Base-by-base conservation (phyloP, 1,140 invertebrate species). In the Stegodyphus mimosarum region DNA sequence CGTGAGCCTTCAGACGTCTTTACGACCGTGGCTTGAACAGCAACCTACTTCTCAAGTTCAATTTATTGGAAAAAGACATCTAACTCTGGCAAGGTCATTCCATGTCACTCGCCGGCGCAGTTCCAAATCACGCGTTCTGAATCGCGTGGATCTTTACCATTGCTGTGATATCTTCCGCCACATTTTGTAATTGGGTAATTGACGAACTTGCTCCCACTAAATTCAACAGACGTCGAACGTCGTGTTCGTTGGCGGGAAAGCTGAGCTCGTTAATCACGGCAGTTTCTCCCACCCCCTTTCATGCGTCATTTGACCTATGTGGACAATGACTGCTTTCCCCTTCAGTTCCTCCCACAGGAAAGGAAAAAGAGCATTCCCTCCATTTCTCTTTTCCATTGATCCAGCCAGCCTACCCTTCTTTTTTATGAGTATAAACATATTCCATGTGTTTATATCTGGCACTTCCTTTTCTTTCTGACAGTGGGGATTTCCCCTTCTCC, bases 141-240 rank as follows among this genome's bases (percentile, higher is more conserved):
- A 33, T 33, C 33, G 33, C 33, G 33, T 33, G 33, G 33, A 33
- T 33, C 33, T 33, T 33, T 33, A 33, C 33, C 33, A 33, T 33
- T 33, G 33, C 33, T 33, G 33, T 33, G 33, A 33, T 33, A 33
- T 33, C 33, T 33, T 77, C 74, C 63, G n/a, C 48, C 49, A 69
- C 74, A 55, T 60, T 77, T 77, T 77, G 76, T 70, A 79, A 79
- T 79, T 79, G 76, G 66, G 76, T 79, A 79, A 79, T 79, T 70
- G 64, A 33, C 63, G 48, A 60, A 60, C 2, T 4, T 18, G 6
- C n/a, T 15, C 66, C 66, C 66, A 69, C 18, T 69, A 69, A 13
- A 15, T 33, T 2, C 66, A 18, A 33, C 66, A 69, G 66, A 69
- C 18, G 66, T 17, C 15, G 66, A 17, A 18, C 66, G 66, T 69